These are phyloP conservation scores for Macrocentrus cingulum DNA, from an alignment of 1,140 invertebrate species.

Conservation along the genomic window DNA sequence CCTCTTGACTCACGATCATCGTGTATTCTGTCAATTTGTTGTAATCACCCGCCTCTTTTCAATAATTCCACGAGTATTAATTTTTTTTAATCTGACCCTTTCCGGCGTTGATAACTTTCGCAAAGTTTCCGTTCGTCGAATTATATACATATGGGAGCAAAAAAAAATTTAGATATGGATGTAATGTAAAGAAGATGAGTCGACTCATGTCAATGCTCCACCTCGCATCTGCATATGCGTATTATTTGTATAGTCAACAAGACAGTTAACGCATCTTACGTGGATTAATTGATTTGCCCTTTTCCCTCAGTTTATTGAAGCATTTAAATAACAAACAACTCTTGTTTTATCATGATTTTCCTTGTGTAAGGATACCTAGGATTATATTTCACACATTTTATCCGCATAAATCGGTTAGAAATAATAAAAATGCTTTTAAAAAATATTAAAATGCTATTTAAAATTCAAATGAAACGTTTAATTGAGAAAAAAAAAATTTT, in stretches of 20 bases:
- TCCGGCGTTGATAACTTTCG: neutral
- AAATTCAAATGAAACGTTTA: no score
- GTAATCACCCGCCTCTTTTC: neutral
- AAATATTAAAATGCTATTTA: no score
- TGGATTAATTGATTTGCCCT: conserved; percentile 2
- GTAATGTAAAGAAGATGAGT: neutral
- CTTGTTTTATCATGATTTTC: no score
- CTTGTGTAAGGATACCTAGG: no score
- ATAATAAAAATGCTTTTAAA: no score
- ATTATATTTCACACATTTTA: no score
- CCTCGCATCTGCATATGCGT: neutral
- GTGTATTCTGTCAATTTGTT: neutral
- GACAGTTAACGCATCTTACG: neutral
- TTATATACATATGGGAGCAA: neutral
- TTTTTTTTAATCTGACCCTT: neutral
- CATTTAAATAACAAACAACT: no score
- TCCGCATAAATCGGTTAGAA: no score
- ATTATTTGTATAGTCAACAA: conserved; percentile 18
- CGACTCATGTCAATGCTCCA: neutral
- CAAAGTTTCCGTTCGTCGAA: neutral
- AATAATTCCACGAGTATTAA: neutral
- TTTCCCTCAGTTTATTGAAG: no score
- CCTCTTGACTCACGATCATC: no score
- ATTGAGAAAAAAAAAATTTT: no score
- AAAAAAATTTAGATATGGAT: neutral